Percentiles rank a stretch among this genome's conserved stretches.
Conservation (phyloP, 2,113 vertebrate species). For the Apeltes quadracus region DNA sequence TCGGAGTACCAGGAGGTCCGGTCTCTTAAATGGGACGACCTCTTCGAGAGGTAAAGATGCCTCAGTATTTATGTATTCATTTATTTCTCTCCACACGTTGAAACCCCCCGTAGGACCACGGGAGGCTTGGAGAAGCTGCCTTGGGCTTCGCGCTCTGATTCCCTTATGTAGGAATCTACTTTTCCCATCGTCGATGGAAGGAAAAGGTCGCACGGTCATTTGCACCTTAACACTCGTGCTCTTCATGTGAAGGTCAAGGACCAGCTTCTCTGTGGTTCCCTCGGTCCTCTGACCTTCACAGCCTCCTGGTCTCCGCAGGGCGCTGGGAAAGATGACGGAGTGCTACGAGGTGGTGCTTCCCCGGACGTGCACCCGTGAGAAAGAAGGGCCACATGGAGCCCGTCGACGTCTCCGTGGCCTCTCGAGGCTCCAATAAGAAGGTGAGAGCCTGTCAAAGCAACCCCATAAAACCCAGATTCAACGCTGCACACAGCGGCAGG, state of each 20-base stretch:
- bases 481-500: too few species aligned
- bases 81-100: too few species aligned
- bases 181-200: too few species aligned
- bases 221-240: neutral
- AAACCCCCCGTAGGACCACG: too few species aligned
- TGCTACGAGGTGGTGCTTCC: slow-evolving; percentile 88
- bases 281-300: neutral
- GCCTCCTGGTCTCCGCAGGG: slow-evolving; percentile 77
- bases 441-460: slow-evolving; percentile 37
- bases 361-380: slow-evolving; percentile 84
- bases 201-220: too few species aligned
- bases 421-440: slow-evolving; percentile 95
- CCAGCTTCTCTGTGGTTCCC: neutral
- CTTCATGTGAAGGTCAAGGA: neutral
- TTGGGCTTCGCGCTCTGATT: neutral
- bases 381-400: slow-evolving; percentile 90
- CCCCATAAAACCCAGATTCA: too few species aligned
- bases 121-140: too few species aligned
- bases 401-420: slow-evolving; percentile 87
- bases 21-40: slow-evolving; percentile 90
- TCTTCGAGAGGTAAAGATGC: slow-evolving; percentile 87
- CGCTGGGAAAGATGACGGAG: slow-evolving; percentile 86
- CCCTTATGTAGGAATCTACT: neutral
- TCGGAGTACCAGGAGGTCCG: slow-evolving; percentile 86
- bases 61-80: neutral